Base-by-base conservation (phyloP, 30 jellyfish, hydroid and myxozoan genomes). In the Aurelia coerulea region DNA sequence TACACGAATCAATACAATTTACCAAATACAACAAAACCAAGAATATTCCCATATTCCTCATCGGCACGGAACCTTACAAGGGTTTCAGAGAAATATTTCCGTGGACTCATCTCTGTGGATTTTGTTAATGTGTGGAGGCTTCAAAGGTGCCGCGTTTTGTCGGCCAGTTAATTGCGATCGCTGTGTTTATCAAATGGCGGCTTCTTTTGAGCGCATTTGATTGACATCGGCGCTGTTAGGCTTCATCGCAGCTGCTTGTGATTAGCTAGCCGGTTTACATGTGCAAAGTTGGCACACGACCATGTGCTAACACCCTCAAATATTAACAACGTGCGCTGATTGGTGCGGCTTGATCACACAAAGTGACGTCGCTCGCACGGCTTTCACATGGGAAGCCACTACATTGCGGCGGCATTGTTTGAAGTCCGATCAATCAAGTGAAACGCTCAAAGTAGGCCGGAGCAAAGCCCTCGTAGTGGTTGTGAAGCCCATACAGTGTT, bases 281-380 rank as follows among this genome's bases (percentile, higher is more conserved):
- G 97, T 90, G 97, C 97, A 88, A 90, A 81, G 91, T 78, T 81
- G 97, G 97, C 97, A 81, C 92, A 90, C 92, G 97, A 90, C 97
- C 97, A 90, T 90, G 97, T 81, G 97, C 92, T 81, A 81, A 90
- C 97, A 90, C 92, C 94, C 90, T 88, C 86, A 90, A 90, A 74
- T 74, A 81, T 82, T 73, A 56, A 51, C 81, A 60, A 62, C 88
- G 86, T 75, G 16, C 83, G 88, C 91, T 90, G 97, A 90, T 90
- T 90, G 97, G 97, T 81, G 91, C 97, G 97, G 97, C 64, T 56
- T 63, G 81, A 23, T 58, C 74, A 62, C 85, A 69, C 97, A 90
- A 81, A 90, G 97, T 90, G 97, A 90, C 97, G 97, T 90, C 51
- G 97, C 90, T 71, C 97, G 83, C 87, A 79, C 84, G 92, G 88